Evolutionary conservation across 2,113 vertebrate species (phyloP).

Genomic region (Patagioenas fasciata): DNA sequence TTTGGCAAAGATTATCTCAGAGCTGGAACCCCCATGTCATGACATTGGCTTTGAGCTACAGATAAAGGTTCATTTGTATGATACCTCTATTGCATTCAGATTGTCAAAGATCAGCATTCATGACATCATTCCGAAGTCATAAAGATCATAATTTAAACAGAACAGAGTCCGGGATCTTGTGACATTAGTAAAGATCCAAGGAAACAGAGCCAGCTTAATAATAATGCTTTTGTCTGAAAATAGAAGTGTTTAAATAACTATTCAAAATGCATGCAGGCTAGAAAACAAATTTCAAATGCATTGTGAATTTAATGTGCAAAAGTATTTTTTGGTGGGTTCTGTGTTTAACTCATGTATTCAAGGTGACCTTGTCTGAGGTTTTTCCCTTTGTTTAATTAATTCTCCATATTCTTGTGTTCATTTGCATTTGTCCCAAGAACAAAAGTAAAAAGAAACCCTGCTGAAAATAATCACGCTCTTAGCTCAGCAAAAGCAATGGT

Average conservation of each 20-base stretch:
- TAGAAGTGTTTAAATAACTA: background rate
- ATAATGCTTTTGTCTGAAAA: background rate
- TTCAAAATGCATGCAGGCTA: background rate
- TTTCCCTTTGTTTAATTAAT: background rate
- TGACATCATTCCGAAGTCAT: background rate
- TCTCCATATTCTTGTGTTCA: background rate
- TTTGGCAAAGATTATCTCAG: background rate
- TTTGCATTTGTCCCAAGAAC: background rate
- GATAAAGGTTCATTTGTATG: rapidly evolving
- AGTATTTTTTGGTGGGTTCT: background rate
- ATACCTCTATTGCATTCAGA: too few relatives aligned
- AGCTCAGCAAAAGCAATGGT: background rate
- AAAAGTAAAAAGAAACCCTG: background rate
- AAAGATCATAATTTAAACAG: background rate
- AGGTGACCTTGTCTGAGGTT: background rate
- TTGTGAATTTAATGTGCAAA: background rate
- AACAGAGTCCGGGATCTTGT: rapidly evolving
- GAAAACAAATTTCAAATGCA: background rate
- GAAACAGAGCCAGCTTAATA: background rate
- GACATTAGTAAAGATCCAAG: rapidly evolving
- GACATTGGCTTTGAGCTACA: too few relatives aligned
- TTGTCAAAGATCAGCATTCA: background rate
- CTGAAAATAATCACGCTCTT: background rate
- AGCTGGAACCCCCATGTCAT: background rate
- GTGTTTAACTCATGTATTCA: rapidly evolving